These are phyloP conservation scores for Augiades crinisus DNA, from an alignment of 2,888 invertebrate species.

Conservation along the genomic window DNA sequence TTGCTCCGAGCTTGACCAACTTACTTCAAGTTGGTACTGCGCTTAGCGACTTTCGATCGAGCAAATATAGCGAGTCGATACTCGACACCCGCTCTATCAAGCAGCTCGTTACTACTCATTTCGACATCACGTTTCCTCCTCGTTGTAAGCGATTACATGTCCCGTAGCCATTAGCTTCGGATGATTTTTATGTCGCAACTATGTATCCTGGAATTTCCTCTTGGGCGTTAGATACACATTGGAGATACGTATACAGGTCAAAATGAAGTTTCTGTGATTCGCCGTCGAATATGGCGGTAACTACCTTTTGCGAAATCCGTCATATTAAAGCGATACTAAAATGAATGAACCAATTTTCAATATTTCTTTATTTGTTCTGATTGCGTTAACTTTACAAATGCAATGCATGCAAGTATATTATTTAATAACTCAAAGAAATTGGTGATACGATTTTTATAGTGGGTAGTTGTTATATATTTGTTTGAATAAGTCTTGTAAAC, in stretches of 20 bases:
- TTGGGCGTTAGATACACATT: neutral
- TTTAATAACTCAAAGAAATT: too few species aligned
- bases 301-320: too few species aligned
- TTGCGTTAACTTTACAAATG: too few species aligned
- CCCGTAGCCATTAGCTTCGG: constrained; percentile 1
- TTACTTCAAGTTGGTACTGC: constrained; percentile 18
- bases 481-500: too few species aligned
- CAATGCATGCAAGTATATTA: too few species aligned
- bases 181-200: constrained; percentile 15
- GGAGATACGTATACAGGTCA: neutral
- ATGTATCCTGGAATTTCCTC: neutral
- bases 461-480: too few species aligned
- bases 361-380: too few species aligned
- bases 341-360: too few species aligned
- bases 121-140: constrained; percentile 14
- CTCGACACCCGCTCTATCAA: constrained; percentile 13
- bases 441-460: too few species aligned
- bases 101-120: constrained; percentile 5
- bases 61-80: constrained; percentile 1
- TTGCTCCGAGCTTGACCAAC: constrained; percentile 33
- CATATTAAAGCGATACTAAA: too few species aligned
- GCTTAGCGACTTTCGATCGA: constrained; percentile 16
- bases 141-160: constrained; percentile 4
- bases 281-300: too few species aligned
- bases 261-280: too few species aligned